Evolutionary conservation across 2,113 vertebrate genomes (phyloP).

Genomic region (Scophthalmus maximus): DNA sequence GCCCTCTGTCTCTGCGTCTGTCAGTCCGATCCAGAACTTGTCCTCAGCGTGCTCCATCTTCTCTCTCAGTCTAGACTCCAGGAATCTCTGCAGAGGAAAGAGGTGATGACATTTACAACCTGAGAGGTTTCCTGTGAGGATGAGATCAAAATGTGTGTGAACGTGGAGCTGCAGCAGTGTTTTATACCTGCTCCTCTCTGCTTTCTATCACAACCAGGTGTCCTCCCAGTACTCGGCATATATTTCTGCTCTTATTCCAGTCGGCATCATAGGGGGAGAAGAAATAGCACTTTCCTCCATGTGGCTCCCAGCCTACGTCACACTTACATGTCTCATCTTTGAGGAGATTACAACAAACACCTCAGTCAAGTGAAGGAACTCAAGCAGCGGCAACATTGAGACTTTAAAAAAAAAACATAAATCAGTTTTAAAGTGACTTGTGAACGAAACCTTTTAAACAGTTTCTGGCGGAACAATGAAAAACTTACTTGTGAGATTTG

Average conservation of each 20-base stretch:
- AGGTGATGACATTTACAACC: rapidly evolving
- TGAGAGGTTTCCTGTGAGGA: not conserved
- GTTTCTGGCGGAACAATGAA: no score
- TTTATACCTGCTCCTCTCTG: conserved; percentile 56
- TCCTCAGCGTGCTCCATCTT: rapidly evolving
- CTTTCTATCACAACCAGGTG: conserved; percentile 53
- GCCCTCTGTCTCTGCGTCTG: conserved; percentile 1
- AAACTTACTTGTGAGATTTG: conserved; percentile 17
- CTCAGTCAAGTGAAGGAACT: not conserved
- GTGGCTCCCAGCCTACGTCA: conserved; percentile 17
- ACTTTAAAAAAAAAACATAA: no score
- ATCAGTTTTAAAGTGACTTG: not conserved
- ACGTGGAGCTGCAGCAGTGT: not conserved
- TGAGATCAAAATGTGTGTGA: not conserved
- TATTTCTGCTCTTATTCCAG: not conserved
- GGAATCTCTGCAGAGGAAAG: conserved; percentile 31
- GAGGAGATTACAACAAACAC: not conserved
- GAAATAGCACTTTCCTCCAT: conserved; percentile 34
- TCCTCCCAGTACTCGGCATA: rapidly evolving
- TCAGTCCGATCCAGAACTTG: conserved; percentile 75
- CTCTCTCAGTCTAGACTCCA: rapidly evolving
- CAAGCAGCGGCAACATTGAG: not conserved
- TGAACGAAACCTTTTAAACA: not conserved
- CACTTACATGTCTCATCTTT: not conserved
- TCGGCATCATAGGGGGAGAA: rapidly evolving